These are phyloP conservation scores for Myotis davidii DNA, from an alignment of 2,113 vertebrate species.

Conservation along the genomic window DNA sequence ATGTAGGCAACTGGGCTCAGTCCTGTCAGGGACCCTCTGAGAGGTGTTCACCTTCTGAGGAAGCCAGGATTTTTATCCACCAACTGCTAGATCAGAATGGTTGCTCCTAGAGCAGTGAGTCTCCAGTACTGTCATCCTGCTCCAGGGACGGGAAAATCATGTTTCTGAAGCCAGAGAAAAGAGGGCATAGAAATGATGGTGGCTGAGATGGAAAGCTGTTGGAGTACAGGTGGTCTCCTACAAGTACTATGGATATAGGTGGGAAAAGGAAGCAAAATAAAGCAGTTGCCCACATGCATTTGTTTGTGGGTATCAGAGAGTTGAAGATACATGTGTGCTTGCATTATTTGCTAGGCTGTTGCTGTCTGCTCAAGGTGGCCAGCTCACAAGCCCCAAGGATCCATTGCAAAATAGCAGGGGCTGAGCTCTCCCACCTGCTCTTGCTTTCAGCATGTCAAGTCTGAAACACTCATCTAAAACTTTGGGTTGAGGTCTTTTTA, in stretches of 20 bases:
- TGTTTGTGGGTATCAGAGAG: neutral
- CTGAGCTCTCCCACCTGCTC: neutral
- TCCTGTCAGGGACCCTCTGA: neutral
- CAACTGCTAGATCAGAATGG: fast-evolving
- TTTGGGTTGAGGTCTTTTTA: neutral
- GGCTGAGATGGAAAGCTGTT: neutral
- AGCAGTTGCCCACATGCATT: neutral
- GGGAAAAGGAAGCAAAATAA: neutral
- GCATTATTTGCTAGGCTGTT: too few relatives aligned
- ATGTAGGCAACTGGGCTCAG: neutral
- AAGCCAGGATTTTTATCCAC: neutral
- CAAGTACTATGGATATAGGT: neutral
- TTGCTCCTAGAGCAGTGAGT: neutral
- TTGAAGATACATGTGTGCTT: neutral
- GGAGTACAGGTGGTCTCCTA: neutral
- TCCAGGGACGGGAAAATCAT: neutral
- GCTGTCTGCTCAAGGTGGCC: neutral
- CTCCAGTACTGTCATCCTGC: neutral
- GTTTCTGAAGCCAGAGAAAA: neutral
- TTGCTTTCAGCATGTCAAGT: neutral
- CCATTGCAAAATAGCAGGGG: too few relatives aligned
- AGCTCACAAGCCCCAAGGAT: too few relatives aligned
- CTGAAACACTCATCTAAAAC: neutral
- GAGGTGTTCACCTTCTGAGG: neutral
- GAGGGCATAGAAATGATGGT: neutral